Base-by-base conservation (phyloP, 2,113 vertebrate species). In the Mohoua ochrocephala region DNA sequence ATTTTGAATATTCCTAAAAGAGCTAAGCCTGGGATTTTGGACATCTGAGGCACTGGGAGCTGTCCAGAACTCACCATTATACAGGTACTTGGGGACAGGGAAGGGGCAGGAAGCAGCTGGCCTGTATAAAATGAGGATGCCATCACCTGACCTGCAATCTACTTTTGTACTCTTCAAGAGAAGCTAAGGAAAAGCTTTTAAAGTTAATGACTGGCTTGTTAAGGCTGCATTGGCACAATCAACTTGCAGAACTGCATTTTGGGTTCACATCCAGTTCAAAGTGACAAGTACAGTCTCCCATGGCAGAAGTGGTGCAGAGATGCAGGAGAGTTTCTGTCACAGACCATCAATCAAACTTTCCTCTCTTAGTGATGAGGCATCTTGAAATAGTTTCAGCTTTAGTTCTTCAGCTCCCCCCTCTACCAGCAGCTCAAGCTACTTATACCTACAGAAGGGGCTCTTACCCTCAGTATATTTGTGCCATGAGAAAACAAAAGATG, bases 201-300 rank as follows among this genome's bases (percentile, higher is more conserved):
- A 89, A 85, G 63, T 71, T 77, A 96, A 91, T 33, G 42, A 93
- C 71, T 12, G 44, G 50, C 54, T 56, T 89, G 80, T 91, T 64
- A 63, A 79, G 57, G 63, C 60, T 68, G 26, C 68, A 45, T 1
- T 74, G 14, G 59, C 91, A 94, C 30, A 65, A 84, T 18, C 84
- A 91, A 91, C 3, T 7, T 14, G 11, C 21, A n/a, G 91, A 96
- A 73, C 28, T 65, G 65, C 35, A 33, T 83, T 95, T 35, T 91
- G 45, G 83, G 87, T 96, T 97, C 96, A 97, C 95, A 92, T 60
- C 33, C 42, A 73, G 94, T 91, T 89, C 84, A 92, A 91, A 93
- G 69, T 1, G 11, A 63, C 89, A 96, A 89, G 84, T 18, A 90
- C 31, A 70, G 31, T 60, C 31, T 88, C 47, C 13, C 39, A 31